phyloP scores from a whole-genome alignment of 2,113 vertebrate genomes.

The Hemichromis elongatus region DNA sequence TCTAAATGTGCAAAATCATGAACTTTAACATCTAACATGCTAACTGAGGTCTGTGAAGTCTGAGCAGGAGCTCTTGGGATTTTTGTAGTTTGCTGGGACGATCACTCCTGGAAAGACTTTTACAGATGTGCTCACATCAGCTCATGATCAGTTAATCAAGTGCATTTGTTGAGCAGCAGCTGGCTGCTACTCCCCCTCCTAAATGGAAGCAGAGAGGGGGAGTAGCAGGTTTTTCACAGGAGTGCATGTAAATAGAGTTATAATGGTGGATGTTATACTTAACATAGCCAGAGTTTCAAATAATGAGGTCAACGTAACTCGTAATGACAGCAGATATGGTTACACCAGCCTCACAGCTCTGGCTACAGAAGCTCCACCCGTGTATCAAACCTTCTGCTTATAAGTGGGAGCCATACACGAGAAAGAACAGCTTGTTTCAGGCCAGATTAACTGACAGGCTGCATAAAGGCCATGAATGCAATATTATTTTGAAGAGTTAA shows the following conservation, averaged over 20 bases:
- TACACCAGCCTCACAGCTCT: background rate
- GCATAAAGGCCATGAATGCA: background rate
- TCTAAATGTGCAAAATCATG: background rate
- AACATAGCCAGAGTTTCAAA: background rate
- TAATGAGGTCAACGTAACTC: background rate
- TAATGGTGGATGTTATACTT: background rate
- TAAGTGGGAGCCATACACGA: background rate
- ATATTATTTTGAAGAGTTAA: background rate
- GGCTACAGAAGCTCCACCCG: background rate
- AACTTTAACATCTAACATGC: background rate
- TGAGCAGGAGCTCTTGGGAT: background rate
- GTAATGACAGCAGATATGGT: background rate
- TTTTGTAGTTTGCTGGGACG: background rate
- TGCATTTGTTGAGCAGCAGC: background rate
- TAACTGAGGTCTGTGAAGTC: background rate
- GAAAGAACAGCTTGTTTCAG: background rate
- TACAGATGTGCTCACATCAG: background rate
- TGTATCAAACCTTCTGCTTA: background rate
- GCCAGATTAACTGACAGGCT: background rate
- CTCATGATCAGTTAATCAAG: background rate
- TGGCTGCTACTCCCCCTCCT: background rate
- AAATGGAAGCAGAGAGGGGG: background rate
- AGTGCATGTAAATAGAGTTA: background rate
- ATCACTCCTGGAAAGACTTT: background rate
- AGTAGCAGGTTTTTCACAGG: background rate